phyloP scores from a whole-genome alignment of 1,140 invertebrate species.

The Calephelis nemesis region DNA sequence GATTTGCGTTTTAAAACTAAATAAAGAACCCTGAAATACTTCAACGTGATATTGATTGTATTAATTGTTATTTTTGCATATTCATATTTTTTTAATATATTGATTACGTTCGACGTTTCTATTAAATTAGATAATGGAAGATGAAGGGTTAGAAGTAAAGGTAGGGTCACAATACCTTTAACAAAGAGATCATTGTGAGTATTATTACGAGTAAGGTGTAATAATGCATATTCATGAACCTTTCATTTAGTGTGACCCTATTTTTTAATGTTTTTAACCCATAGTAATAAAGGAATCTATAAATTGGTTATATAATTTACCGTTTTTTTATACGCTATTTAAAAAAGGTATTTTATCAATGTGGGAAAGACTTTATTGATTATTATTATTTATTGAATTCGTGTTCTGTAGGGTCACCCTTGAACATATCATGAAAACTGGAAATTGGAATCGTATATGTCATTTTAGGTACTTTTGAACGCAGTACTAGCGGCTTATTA shows the following conservation, averaged over 20 bases:
- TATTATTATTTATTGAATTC: no score
- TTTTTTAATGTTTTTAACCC: slow-evolving; percentile 2
- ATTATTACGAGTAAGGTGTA: slow-evolving; percentile 36
- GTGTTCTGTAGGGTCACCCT: no score
- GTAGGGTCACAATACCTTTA: not conserved
- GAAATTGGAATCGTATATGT: no score
- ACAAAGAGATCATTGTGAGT: slow-evolving; percentile 14
- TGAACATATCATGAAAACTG: no score
- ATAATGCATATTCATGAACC: slow-evolving; percentile 65
- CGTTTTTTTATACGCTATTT: not conserved
- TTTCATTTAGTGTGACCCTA: slow-evolving; percentile 34
- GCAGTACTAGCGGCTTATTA: no score
- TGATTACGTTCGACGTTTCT: slow-evolving; percentile 20
- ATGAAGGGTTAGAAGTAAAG: slow-evolving; percentile 30
- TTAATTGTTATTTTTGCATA: slow-evolving; percentile 71
- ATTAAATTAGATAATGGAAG: slow-evolving; percentile 23
- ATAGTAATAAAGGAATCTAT: slow-evolving; percentile 33
- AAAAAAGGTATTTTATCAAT: no score
- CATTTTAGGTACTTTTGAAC: no score
- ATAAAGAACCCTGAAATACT: slow-evolving; percentile 22
- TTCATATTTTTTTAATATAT: slow-evolving; percentile 57
- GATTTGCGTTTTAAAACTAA: no score
- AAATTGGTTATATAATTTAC: no score
- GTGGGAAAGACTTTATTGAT: no score
- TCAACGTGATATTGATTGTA: slow-evolving; percentile 51